Base-by-base conservation (phyloP, 2,113 vertebrate genomes). In the Albula glossodonta region DNA sequence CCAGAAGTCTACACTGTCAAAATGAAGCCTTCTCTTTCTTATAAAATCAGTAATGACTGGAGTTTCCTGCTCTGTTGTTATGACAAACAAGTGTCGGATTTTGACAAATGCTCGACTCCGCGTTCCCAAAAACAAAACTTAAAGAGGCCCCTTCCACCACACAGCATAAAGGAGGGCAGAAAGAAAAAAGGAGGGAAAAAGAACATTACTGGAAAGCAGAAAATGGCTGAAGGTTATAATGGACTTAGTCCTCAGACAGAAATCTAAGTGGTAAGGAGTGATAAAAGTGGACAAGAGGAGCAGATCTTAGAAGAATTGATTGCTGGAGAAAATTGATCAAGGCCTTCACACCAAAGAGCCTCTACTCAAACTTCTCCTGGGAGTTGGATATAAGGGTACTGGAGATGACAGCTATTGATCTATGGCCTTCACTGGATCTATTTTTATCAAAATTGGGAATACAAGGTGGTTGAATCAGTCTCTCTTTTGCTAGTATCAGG, bases 371-470 rank as follows among this genome's bases (percentile, higher is more conserved):
- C 63, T 70, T 8, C 63, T 70, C 63, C 13, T 19, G 63, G 63
- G 63, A 70, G 63, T 1, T 7, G 63, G 22, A n/a, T 70, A 70
- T 70, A 70, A 70, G 63, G 19, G 63, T 22, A 70, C 63, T n/a
- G 63, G 31, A 78, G 50, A 63, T 74, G 83, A 78, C 82, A 70
- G 60, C 31, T 83, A 83, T 83, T 70, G 82, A 83, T 83, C 57
- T 9, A 17, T 48, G 9, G 82, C n/a, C 50, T 50, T 85, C n/a
- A 84, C 49, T 53, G 50, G 78, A 53, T 52, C 25, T 50, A 31
- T 78, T 78, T 70, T 70, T 52, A 77, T 78, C 15, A 50, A 84
- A 77, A 74, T n/a, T 63, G 31, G 17, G 56, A 49, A 48, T 51
- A 83, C 15, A 50, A n/a, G 70, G n/a, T 63, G 49, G 66, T 52